Evolutionary conservation across 2,113 vertebrate genomes (phyloP), one percentile per base, ranked within the genome.

Genomic region (Ceuthmochares aereus): DNA sequence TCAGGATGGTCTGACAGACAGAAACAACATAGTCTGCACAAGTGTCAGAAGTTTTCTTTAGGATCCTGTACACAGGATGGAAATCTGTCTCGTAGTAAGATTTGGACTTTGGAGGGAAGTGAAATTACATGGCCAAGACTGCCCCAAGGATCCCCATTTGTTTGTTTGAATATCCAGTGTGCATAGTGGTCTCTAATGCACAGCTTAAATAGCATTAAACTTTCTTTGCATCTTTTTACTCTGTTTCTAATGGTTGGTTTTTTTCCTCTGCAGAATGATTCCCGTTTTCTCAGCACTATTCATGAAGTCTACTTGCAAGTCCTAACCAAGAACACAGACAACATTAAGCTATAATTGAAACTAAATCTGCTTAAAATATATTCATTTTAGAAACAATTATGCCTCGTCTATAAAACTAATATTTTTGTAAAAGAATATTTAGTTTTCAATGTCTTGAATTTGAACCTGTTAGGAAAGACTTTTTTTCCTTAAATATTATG

Each of bases 281-380:
- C 99, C 49, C 97, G 95, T 92, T 99, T 99, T 97, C 99, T 99
- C 76, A 98, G 97, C 84, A 98, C 98, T 43, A 99, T 99, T 95
- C 99, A 99, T 30, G 98, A 99, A 87, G 99, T 99, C 70, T 99
- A 99, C 97, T 95, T 99, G 90, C 99, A 99, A 97, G 98, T 98
- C 96, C 94, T 99, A 86, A 97, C 98, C 95, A 99, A 99, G 98
- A 99, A 98, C 89, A 98, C 98, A 73, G 98, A 98, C 96, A 99
- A 97, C 90, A 93, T 99, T 95, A 99, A 98, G 86, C 97, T 99
- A 96, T 99, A 99, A 98, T 96, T 52, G 25, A 89, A 92, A 90
- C 62, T 79, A 81, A 64, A 84, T 80, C 77, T 69, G 63, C 59
- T 69, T 93, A 84, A 91, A 87, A 89, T 90, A 47, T 74, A 62